These are phyloP conservation scores for Silvanus unidentatus DNA, from an alignment of 2,888 invertebrate species.

Conservation along the genomic window DNA sequence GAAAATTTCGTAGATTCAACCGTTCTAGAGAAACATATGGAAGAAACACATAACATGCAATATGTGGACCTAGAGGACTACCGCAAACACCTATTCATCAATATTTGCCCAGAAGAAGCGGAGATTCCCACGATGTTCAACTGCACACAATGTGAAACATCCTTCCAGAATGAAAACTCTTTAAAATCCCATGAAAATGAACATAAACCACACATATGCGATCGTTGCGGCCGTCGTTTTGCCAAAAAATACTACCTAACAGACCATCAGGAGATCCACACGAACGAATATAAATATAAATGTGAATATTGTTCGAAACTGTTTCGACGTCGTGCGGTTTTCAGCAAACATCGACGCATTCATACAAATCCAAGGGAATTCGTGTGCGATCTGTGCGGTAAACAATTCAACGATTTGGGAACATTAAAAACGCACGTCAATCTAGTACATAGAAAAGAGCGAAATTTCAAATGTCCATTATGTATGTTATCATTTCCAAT, in stretches of 20 bases:
- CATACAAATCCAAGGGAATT: conserved; percentile 31
- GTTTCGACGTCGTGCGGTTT: conserved; percentile 30
- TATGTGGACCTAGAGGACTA: background rate
- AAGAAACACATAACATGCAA: background rate
- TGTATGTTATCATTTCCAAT: conserved; percentile 31
- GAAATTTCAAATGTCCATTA: conserved; percentile 30
- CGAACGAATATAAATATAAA: conserved; percentile 23
- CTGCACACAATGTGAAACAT: conserved; percentile 11
- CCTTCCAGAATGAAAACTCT: conserved; percentile 9
- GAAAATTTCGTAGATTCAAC: background rate
- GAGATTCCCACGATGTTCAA: background rate
- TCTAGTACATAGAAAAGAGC: conserved; percentile 28
- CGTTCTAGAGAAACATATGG: background rate
- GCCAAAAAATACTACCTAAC: conserved; percentile 21
- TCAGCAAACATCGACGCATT: conserved; percentile 28
- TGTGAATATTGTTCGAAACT: conserved; percentile 32
- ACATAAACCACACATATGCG: conserved; percentile 23
- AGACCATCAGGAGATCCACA: conserved; percentile 26
- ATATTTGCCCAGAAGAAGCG: background rate
- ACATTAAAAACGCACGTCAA: conserved; percentile 32
- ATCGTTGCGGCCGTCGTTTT: conserved; percentile 24
- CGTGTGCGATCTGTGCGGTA: conserved; percentile 32
- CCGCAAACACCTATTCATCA: background rate
- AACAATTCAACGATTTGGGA: conserved; percentile 30
- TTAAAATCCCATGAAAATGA: conserved; percentile 17